phyloP scores from a whole-genome alignment of 37 sponge, comb jelly and placozoan genomes.

The Hexactinellida sp. region DNA sequence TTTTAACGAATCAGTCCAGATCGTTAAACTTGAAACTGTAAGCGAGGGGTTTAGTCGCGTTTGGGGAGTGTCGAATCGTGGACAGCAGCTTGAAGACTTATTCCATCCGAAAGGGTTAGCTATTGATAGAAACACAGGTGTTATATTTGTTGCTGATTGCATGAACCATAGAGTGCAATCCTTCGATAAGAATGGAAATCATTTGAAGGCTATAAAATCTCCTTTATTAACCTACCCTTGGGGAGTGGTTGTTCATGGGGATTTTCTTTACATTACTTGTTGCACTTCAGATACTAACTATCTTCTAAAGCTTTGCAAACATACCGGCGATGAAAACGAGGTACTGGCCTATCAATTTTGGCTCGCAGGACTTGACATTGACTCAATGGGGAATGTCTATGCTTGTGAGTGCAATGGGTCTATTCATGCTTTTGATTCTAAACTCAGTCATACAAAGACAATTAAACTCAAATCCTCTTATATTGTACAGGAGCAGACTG shows the following conservation, averaged over 20 bases:
- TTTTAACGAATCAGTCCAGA: neutral
- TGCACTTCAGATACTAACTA: neutral
- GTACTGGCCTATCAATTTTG: neutral
- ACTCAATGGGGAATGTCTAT: neutral
- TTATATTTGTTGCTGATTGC: slow-evolving; percentile 1
- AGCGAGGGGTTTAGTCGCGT: neutral
- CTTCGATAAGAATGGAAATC: neutral
- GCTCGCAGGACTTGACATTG: neutral
- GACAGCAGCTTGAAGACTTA: neutral
- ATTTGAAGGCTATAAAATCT: neutral
- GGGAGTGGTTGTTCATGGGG: neutral
- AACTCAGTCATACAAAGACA: neutral
- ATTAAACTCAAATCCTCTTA: neutral
- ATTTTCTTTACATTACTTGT: neutral
- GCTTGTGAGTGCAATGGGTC: neutral
- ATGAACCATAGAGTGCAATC: neutral
- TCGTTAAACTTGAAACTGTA: neutral
- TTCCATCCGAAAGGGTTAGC: neutral
- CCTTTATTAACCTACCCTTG: neutral
- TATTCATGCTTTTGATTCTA: neutral
- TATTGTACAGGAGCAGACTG: neutral
- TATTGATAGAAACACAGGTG: neutral
- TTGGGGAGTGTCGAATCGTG: neutral
- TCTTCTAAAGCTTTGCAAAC: neutral
- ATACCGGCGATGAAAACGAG: neutral